Conservation (phyloP, 2,797 vertebrate species). For the Sparus aurata region DNA sequence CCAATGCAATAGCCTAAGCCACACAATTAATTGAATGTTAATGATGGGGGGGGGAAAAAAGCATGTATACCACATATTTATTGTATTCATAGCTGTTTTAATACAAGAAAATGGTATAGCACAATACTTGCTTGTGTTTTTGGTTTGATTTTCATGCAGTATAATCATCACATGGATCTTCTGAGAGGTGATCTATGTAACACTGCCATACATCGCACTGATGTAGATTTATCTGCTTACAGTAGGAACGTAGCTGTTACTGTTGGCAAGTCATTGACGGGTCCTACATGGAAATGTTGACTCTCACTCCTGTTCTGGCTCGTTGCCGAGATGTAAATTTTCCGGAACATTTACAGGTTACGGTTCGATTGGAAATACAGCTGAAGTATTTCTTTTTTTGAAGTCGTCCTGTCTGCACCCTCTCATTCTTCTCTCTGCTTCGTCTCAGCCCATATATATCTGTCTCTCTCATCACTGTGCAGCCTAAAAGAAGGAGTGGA, state of each 20-base stretch:
- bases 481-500: slow-evolving; percentile 48
- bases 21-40: no score
- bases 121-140: background rate
- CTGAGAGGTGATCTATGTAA: background rate
- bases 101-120: background rate
- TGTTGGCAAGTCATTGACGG: slow-evolving; percentile 10
- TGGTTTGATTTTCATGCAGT: background rate
- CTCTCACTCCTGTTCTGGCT: slow-evolving; percentile 4
- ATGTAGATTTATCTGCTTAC: background rate
- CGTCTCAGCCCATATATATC: slow-evolving; percentile 45
- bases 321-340: slow-evolving; percentile 2
- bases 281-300: slow-evolving; percentile 24
- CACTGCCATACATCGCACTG: background rate
- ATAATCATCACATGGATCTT: background rate
- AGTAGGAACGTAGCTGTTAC: slow-evolving; percentile 9
- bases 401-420: background rate
- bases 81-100: background rate
- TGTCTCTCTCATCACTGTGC: slow-evolving; percentile 23
- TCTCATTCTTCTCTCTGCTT: background rate
- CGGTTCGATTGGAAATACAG: slow-evolving; percentile 5
- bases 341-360: slow-evolving; percentile 21
- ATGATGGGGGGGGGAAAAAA: no score
- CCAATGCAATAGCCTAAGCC: background rate
- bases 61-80: background rate
- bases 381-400: background rate